Evolutionary conservation across 1,140 invertebrate species (phyloP).

Genomic region (Penaeus indicus): DNA sequence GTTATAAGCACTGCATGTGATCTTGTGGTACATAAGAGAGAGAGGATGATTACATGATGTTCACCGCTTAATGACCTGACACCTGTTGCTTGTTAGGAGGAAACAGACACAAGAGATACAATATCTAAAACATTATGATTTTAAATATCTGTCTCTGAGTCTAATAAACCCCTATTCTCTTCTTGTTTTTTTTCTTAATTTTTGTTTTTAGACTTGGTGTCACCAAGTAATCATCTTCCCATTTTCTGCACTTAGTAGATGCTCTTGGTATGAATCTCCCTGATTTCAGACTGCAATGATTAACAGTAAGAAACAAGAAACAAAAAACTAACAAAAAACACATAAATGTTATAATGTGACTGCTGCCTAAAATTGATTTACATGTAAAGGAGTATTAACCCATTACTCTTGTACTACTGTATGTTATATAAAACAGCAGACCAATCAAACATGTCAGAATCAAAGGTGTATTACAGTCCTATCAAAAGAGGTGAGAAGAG

Average conservation of each 20-base stretch:
- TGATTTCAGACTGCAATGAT: conserved; percentile 59
- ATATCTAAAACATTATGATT: too few relatives aligned
- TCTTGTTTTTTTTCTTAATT: too few relatives aligned
- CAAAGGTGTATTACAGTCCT: conserved; percentile 56
- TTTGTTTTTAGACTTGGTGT: too few relatives aligned
- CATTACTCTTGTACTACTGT: conserved; percentile 59
- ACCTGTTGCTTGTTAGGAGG: too few relatives aligned
- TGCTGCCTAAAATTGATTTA: conserved; percentile 54
- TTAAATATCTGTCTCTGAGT: too few relatives aligned
- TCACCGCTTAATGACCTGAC: too few relatives aligned
- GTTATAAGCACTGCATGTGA: conserved; percentile 54
- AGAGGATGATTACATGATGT: too few relatives aligned
- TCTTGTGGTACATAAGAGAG: conserved; percentile 15
- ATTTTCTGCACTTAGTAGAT: conserved; percentile 44
- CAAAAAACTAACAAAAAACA: conserved; percentile 34
- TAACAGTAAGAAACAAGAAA: neutral
- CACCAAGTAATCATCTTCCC: too few relatives aligned
- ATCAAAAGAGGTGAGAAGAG: conserved; percentile 58
- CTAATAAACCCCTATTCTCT: too few relatives aligned
- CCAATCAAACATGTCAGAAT: conserved; percentile 51
- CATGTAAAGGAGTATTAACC: conserved; percentile 58
- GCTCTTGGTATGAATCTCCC: conserved; percentile 61
- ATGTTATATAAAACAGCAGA: conserved; percentile 60
- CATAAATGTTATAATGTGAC: conserved; percentile 48
- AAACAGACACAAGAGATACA: too few relatives aligned